phyloP scores from a whole-genome alignment of 2,888 invertebrate species.

The Cantharis lateralis region DNA sequence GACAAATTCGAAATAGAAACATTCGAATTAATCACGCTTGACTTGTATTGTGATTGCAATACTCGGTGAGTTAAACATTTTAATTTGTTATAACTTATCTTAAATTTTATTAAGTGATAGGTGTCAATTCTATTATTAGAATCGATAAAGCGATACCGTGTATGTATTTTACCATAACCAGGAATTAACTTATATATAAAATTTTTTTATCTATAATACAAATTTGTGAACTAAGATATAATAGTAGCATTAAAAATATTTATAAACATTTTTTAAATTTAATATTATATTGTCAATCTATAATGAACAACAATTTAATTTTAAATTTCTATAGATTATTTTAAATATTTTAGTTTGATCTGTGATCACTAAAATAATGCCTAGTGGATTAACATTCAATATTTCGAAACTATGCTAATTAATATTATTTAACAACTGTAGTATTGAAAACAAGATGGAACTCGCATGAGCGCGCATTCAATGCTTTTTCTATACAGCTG shows the following conservation, averaged over 20 bases:
- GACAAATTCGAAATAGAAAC: too few relatives aligned
- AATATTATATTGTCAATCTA: not conserved
- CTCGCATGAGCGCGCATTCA: too few relatives aligned
- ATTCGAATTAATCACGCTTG: too few relatives aligned
- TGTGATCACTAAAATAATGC: not conserved
- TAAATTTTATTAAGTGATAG: conserved; percentile 29
- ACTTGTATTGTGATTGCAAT: not conserved
- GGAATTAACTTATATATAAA: conserved; percentile 1
- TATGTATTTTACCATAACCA: conserved; percentile 1
- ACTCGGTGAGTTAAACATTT: not conserved
- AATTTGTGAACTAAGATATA: not conserved
- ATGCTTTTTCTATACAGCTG: too few relatives aligned
- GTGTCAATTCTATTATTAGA: conserved; percentile 32
- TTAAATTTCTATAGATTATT: not conserved
- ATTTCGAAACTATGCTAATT: not conserved
- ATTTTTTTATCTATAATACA: not conserved
- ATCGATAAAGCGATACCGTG: conserved; percentile 30
- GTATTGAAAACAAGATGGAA: not conserved
- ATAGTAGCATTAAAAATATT: not conserved
- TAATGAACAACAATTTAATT: not conserved
- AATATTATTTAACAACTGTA: not conserved
- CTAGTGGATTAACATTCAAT: not conserved
- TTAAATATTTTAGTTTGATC: not conserved
- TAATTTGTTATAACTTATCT: conserved; percentile 20
- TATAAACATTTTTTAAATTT: not conserved